Evolutionary conservation across 2,113 vertebrate species (phyloP), one percentile per base, ranked within the genome.

Genomic region (Forbesichthys papilliferus): DNA sequence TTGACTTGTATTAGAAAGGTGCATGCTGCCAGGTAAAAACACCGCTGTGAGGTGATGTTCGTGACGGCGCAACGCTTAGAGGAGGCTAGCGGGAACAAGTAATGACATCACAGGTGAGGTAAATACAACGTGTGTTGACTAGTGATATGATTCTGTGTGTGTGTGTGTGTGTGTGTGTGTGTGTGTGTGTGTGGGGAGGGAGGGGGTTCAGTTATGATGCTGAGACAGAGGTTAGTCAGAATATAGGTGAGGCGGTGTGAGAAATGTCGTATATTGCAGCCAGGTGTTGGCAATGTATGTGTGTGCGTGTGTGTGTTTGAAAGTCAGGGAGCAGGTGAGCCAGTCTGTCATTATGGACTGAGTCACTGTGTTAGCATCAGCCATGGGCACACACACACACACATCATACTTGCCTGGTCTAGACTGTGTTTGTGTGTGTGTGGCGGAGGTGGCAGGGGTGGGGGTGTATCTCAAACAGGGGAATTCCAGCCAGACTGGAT

Each of bases 291-390:
- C 65, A 34, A 46, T 47, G 57, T 71, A 52, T 69, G 48, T 27
- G 59, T 76, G 68, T 66, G 27, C 20, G 57, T 59, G 16, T 70
- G 60, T 48, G n/a, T 63, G 68, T 68, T 60, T 66, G 9, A 8
- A 13, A 13, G 64, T 74, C 34, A 66, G 68, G 69, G 76, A 78
- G 76, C 85, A 85, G 81, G 86, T 91, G 86, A 72, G 60, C 77
- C 69, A 77, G 83, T 80, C 86, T 88, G 78, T 89, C 78, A 90
- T 89, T 85, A 89, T 11, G 16, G n/a, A 64, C 71, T 89, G 84
- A 87, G 78, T 86, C 90, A 91, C 75, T 2, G 16, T 68, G 59
- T 12, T 68, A 51, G 53, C 12, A n/a, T 77, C 48, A 60, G 14
- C 56, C 13, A 48, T 9, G 47, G 12, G 42, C 59, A 47, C 33